Conservation (phyloP, 2,797 vertebrate species). For the Spatula clypeata region DNA sequence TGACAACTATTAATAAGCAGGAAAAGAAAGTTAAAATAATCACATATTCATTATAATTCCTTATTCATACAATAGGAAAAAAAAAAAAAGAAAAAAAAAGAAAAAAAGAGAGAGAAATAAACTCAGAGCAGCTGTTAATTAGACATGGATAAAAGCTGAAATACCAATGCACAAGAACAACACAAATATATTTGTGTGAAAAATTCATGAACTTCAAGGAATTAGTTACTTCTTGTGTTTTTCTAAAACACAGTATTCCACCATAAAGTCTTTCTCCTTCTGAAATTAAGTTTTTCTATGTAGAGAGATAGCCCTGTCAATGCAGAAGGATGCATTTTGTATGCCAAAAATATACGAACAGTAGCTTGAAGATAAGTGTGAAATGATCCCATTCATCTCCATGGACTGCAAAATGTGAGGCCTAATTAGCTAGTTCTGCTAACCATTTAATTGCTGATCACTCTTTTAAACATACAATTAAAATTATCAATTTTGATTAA, state of each 20-base stretch:
- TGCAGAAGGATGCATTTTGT: neutral
- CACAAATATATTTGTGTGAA: neutral
- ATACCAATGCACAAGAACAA: neutral
- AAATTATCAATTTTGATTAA: neutral
- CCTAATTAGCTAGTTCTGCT: conserved; percentile 15
- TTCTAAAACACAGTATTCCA: neutral
- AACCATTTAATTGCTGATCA: conserved; percentile 9
- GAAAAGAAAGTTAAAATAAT: neutral
- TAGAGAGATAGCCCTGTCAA: neutral
- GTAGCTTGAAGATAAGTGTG: neutral
- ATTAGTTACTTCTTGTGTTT: neutral
- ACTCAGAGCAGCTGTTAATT: neutral
- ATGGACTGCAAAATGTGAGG: neutral
- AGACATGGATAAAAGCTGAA: neutral
- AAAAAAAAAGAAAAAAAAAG: neutral
- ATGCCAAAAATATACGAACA: neutral
- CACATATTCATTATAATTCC: neutral
- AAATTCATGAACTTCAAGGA: neutral
- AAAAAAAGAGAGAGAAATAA: neutral
- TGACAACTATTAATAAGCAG: neutral
- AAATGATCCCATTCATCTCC: conserved; percentile 10
- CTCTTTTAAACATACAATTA: neutral
- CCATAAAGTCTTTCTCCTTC: neutral
- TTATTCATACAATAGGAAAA: neutral
- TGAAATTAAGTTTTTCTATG: neutral